phyloP scores from a whole-genome alignment of 2,888 invertebrate species.

The Osedax fenrisi region DNA sequence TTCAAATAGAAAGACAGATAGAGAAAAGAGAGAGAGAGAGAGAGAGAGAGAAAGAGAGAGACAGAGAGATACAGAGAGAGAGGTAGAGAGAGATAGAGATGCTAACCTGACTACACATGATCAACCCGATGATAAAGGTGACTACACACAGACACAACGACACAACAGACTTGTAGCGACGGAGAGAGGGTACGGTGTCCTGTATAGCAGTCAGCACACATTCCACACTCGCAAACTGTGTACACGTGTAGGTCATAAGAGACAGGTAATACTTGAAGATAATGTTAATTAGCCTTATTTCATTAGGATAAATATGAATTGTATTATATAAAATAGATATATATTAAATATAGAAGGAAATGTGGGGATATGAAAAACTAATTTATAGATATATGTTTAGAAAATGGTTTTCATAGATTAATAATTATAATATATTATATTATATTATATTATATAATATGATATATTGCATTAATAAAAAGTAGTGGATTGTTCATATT shows the following conservation, averaged over 20 bases:
- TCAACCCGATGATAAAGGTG: constrained; percentile 27
- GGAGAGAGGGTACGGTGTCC: constrained; percentile 24
- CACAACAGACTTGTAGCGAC: constrained; percentile 24
- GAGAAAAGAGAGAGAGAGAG: too few relatives aligned
- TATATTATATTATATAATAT: not conserved
- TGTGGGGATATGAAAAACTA: too few relatives aligned
- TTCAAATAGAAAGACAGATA: too few relatives aligned
- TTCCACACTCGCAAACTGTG: constrained; percentile 33
- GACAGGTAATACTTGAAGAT: not conserved
- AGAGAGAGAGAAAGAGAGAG: too few relatives aligned
- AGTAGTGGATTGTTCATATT: not conserved
- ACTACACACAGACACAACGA: constrained; percentile 21
- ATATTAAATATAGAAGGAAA: too few relatives aligned
- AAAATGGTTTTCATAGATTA: too few relatives aligned
- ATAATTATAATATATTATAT: not conserved
- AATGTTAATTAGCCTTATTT: too few relatives aligned
- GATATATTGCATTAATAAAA: not conserved
- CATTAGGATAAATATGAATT: too few relatives aligned
- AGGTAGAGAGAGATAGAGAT: too few relatives aligned
- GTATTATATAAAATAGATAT: too few relatives aligned
- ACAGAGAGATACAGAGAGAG: too few relatives aligned
- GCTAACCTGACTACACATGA: constrained; percentile 29
- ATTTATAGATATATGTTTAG: too few relatives aligned
- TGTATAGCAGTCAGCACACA: constrained; percentile 28
- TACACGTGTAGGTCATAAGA: not conserved